phyloP scores from a whole-genome alignment of 2,113 vertebrate genomes.

The Danionella cerebrum region DNA sequence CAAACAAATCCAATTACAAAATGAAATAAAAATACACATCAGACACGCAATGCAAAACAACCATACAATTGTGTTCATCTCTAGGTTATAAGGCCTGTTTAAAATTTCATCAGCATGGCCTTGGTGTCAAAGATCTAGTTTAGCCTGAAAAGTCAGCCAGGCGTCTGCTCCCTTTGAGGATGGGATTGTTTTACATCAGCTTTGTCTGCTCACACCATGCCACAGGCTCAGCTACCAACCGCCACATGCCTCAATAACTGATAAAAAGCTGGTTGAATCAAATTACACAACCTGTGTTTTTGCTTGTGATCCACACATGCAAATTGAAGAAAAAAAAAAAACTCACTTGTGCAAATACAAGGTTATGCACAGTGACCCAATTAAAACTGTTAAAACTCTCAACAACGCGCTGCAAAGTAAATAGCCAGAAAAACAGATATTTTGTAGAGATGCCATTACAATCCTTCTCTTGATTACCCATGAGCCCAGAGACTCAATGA shows the following conservation, averaged over 20 bases:
- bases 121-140: background rate
- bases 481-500: background rate
- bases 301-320: background rate
- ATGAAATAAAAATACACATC: background rate
- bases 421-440: no score
- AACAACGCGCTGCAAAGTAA: background rate
- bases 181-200: conserved; percentile 22
- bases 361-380: background rate
- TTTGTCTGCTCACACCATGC: background rate
- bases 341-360: background rate
- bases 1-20: no score
- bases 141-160: background rate
- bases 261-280: background rate
- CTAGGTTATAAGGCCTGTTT: conserved; percentile 11
- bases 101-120: conserved; percentile 35
- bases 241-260: background rate
- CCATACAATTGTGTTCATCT: conserved; percentile 16
- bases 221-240: background rate
- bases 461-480: background rate
- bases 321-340: background rate
- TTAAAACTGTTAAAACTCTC: background rate
- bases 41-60: conserved; percentile 11
- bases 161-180: background rate
- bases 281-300: background rate
- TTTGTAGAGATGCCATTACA: no score